Conservation (phyloP, 2,113 vertebrate genomes). For the Prunella himalayana region DNA sequence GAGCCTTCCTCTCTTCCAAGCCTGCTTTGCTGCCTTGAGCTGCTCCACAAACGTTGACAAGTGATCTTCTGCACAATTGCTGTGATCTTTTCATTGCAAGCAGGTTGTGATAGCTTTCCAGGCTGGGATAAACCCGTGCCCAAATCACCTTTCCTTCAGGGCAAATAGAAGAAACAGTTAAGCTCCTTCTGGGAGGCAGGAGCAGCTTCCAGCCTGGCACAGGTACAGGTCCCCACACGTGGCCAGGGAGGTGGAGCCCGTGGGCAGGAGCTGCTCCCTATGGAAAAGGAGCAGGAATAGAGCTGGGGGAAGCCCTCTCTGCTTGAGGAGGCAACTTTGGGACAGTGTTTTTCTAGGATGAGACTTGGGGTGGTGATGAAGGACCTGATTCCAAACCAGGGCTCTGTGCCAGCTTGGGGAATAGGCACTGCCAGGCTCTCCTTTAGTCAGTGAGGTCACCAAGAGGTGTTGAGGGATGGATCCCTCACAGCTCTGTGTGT, state of each 20-base stretch:
- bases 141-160: background rate
- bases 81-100: background rate
- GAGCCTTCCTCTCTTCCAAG: background rate
- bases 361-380: background rate
- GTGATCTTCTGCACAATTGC: background rate
- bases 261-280: background rate
- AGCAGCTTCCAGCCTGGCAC: background rate
- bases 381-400: background rate
- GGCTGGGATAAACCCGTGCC: background rate
- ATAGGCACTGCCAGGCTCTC: background rate
- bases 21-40: background rate
- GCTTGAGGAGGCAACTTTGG: background rate
- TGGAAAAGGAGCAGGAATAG: background rate
- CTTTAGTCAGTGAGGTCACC: too few relatives aligned
- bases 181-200: background rate
- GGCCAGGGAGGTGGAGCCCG: accelerated
- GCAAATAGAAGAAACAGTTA: background rate
- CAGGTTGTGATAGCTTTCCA: background rate
- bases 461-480: background rate
- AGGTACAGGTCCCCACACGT: background rate
- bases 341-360: background rate
- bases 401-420: background rate
- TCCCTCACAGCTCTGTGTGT: background rate
- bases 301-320: background rate
- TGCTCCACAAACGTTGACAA: background rate